Evolutionary conservation across 2,888 invertebrate genomes (phyloP).

Genomic region (Eustalomyia histrio): DNA sequence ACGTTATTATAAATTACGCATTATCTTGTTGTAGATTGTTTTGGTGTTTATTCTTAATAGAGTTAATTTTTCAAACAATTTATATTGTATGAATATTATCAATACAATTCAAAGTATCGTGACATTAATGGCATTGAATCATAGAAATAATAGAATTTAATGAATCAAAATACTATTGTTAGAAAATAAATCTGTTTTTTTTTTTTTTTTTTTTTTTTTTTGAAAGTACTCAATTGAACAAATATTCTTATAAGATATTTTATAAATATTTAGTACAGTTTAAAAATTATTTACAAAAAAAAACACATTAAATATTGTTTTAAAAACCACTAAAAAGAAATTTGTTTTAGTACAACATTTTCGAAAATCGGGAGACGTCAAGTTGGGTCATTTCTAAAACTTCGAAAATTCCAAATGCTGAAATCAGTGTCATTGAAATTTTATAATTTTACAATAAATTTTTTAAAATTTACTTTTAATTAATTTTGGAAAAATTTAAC

Average conservation of each 20-base stretch:
- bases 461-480: too few relatives aligned
- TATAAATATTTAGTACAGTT: conserved; percentile 14
- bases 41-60: background rate
- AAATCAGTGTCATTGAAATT: too few relatives aligned
- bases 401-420: too few relatives aligned
- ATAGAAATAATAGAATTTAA: conserved; percentile 2
- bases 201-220: too few relatives aligned
- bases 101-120: conserved; percentile 17
- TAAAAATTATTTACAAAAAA: background rate
- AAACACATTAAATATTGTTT: too few relatives aligned
- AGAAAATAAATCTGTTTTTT: conserved; percentile 34
- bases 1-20: conserved; percentile 9
- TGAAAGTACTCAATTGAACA: background rate
- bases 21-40: conserved; percentile 20
- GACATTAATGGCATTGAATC: conserved; percentile 40
- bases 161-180: conserved; percentile 11
- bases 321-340: too few relatives aligned
- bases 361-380: too few relatives aligned
- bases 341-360: too few relatives aligned
- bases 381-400: too few relatives aligned
- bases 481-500: too few relatives aligned
- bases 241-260: conserved; percentile 3
- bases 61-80: conserved; percentile 1
- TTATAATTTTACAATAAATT: too few relatives aligned
- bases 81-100: background rate